These are phyloP conservation scores for Drosophila navojoa DNA, from an alignment of 1,140 invertebrate species.

Conservation along the genomic window DNA sequence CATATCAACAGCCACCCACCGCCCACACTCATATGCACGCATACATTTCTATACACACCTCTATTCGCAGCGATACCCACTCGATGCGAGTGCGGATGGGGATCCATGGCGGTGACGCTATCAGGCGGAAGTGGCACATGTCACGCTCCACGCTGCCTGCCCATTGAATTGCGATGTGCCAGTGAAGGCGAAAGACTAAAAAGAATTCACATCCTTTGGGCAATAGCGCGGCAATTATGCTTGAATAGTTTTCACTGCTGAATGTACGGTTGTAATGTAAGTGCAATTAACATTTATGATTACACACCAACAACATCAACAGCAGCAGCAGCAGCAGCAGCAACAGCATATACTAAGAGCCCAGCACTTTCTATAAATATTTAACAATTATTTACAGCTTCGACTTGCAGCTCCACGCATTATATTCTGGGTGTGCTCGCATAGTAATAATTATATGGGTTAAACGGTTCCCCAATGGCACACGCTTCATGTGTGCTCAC, in stretches of 20 bases:
- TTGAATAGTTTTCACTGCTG: conserved; percentile 50
- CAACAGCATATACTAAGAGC: neutral
- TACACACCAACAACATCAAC: conserved; percentile 47
- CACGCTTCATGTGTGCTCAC: conserved; percentile 58
- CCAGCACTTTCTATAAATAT: conserved; percentile 57
- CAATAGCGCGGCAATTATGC: conserved; percentile 65
- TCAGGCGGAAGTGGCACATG: conserved; percentile 81
- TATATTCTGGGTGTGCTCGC: conserved; percentile 44
- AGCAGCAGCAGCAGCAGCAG: conserved; percentile 22
- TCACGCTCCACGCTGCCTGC: conserved; percentile 68
- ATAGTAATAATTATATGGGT: conserved; percentile 78
- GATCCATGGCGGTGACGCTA: conserved; percentile 72
- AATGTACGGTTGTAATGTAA: conserved; percentile 21
- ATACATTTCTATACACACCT: conserved; percentile 1
- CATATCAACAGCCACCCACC: too few species aligned
- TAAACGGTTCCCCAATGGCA: conserved; percentile 56
- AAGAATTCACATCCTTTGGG: conserved; percentile 60
- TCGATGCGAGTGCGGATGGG: conserved; percentile 67
- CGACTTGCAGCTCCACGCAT: conserved; percentile 68
- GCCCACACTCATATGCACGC: neutral
- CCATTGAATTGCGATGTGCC: conserved; percentile 62
- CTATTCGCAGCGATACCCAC: conserved; percentile 34
- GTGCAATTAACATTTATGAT: conserved; percentile 71
- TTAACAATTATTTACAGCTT: conserved; percentile 75
- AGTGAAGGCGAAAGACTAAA: conserved; percentile 42